phyloP scores from a whole-genome alignment of 1,140 invertebrate species.

The Trypoxylus dichotomus region DNA sequence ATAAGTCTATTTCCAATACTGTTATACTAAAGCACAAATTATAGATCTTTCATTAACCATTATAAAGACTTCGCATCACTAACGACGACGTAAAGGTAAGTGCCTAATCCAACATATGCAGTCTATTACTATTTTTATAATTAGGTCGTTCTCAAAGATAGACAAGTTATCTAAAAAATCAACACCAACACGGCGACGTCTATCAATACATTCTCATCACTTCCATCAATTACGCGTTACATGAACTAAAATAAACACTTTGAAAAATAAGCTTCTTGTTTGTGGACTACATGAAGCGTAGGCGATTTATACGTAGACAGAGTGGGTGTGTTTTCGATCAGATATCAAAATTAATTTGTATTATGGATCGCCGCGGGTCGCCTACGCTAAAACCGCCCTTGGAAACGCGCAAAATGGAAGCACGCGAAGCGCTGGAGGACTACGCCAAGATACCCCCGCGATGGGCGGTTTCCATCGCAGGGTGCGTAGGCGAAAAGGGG shows the following conservation, averaged over 20 bases:
- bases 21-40: no score
- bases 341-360: slow-evolving; percentile 28
- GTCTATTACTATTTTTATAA: no score
- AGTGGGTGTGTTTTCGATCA: background rate
- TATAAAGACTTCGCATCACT: no score
- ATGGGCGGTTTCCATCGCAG: background rate
- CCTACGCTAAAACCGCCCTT: slow-evolving; percentile 9
- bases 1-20: no score
- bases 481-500: slow-evolving; percentile 20
- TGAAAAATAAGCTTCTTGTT: background rate
- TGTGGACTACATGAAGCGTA: background rate
- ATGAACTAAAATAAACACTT: background rate
- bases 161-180: no score
- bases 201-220: no score
- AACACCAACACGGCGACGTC: no score
- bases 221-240: background rate
- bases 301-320: background rate
- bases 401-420: background rate
- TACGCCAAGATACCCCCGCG: background rate
- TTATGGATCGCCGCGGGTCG: background rate
- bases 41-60: no score
- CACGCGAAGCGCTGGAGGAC: background rate
- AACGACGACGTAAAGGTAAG: no score
- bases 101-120: no score
- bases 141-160: no score